Base-by-base conservation (phyloP, 2,113 vertebrate species). In the Bolborhynchus lineola region DNA sequence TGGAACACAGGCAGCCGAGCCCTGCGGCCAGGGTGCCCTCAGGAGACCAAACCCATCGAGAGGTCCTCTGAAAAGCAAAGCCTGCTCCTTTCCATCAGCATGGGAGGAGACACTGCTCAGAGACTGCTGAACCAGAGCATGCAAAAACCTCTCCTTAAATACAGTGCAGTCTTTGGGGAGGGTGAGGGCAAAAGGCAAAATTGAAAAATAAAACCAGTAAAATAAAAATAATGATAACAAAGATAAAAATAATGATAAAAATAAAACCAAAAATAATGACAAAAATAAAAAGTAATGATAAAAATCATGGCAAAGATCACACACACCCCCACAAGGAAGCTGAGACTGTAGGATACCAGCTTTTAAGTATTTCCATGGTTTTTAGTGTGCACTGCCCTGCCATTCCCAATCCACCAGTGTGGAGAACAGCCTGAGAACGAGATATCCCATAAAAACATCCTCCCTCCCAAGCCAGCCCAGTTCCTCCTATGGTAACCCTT, bases 21-120 rank as follows among this genome's bases (percentile, higher is more conserved):
- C 2, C 1, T 1, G 7, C 15, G 13, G 55, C 28, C 67, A 70
- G 23, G 33, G 25, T 15, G 16, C 3, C 1, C 52, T 26, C 3
- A 1, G 23, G 44, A 55, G n/a, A 49, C 19, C 82, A 72, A 49
- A 67, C 23, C 14, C 53, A n/a, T 31, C 1, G 2, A 41, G 15
- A 11, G 5, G 5, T 33, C 18, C 88, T 41, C 13, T 41, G 31
- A 41, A 63, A 50, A 72, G n/a, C 8, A 2, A 47, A 76, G 4
- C 4, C 50, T 55, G 19, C 53, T 80, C 31, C 60, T 81, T 47
- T 64, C 44, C 33, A 49, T 52, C 16, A 68, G 18, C 68, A 14
- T 53, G 12, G 25, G 65, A 41, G 9, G 23, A 37, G 25, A 85
- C 37, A 24, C 24, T n/a, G 42, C 46, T 59, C 47, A 47, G 75